Percentiles rank a stretch among this genome's conserved stretches.
phyloP scores from a whole-genome alignment of 2,113 vertebrate species.

The Numida meleagris region DNA sequence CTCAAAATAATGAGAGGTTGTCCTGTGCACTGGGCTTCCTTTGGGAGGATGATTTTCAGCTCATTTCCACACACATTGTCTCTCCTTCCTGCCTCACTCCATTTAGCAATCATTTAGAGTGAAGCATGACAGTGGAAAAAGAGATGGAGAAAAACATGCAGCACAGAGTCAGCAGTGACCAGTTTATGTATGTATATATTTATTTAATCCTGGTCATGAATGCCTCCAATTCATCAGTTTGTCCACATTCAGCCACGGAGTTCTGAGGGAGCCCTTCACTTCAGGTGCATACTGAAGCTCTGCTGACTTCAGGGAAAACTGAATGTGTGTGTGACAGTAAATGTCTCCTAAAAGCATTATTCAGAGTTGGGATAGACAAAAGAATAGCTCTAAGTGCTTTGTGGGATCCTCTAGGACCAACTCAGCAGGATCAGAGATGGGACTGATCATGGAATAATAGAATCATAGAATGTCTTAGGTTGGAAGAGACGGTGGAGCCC shows the following conservation, averaged over 20 bases:
- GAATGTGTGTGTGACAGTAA: not conserved
- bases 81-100: fast-evolving
- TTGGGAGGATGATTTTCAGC: not conserved
- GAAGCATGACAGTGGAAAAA: not conserved
- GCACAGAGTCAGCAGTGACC: not conserved
- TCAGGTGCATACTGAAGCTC: not conserved
- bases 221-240: not conserved
- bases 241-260: not conserved
- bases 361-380: not conserved
- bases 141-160: not conserved
- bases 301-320: not conserved
- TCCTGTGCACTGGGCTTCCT: not conserved
- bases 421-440: not conserved
- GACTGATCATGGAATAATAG: not conserved
- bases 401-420: not conserved
- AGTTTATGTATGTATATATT: not conserved
- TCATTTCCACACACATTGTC: fast-evolving
- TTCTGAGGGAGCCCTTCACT: not conserved
- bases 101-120: not conserved
- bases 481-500: too few species aligned
- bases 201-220: not conserved
- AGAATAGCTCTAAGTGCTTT: not conserved
- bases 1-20: conserved; percentile 56
- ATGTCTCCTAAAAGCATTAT: not conserved
- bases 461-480: too few species aligned